A percentile compares a stretch with the other conserved stretches of the same genome.
These are phyloP conservation scores for Edolisoma coerulescens DNA, from an alignment of 2,113 vertebrate species.

Conservation along the genomic window DNA sequence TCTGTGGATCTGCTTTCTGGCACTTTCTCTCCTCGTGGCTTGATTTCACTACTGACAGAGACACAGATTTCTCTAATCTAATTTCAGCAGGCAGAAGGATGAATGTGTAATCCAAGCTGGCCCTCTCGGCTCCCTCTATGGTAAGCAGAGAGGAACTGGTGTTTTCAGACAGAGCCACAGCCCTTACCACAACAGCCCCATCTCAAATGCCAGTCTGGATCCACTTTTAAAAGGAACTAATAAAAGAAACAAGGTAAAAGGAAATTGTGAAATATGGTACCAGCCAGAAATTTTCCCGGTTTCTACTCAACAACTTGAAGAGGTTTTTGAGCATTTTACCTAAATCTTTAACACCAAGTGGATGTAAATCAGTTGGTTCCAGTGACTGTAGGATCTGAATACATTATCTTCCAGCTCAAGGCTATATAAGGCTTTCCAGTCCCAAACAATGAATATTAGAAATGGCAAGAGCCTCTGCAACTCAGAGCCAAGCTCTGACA, in stretches of 20 bases:
- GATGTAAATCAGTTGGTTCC: background rate
- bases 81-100: background rate
- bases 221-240: background rate
- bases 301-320: background rate
- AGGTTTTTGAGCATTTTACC: background rate
- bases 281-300: background rate
- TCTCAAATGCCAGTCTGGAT: background rate
- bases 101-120: background rate
- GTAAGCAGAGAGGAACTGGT: background rate
- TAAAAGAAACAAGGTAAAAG: background rate
- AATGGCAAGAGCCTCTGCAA: background rate
- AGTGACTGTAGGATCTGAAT: background rate
- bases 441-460: constrained; percentile 6
- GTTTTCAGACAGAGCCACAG: background rate
- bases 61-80: background rate
- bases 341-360: background rate
- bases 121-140: background rate
- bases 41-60: background rate
- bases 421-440: constrained; percentile 19
- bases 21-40: background rate
- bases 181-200: background rate
- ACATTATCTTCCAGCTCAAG: background rate
- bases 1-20: background rate
- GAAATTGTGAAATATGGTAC: background rate
- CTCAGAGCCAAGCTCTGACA: constrained; percentile 10